Evolutionary conservation across 30 jellyfish, hydroid and myxozoan species (phyloP).

Genomic region (Aurelia coerulea): DNA sequence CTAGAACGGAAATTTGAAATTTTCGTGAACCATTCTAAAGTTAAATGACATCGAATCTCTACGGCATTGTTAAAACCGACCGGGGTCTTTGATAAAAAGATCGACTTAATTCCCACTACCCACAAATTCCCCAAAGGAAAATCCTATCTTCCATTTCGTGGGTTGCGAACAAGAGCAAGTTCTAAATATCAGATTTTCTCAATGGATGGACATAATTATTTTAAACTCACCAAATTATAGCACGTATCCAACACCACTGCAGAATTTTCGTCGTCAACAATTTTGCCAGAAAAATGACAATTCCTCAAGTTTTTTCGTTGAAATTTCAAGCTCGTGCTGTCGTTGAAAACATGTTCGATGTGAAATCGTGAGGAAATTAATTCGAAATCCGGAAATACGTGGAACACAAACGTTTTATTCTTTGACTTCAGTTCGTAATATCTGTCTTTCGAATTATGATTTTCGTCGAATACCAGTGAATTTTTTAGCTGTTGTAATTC

Average conservation of each 20-base stretch:
- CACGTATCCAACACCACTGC: constrained; percentile 82
- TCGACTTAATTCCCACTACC: constrained; percentile 8
- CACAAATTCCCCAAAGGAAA: constrained; percentile 19
- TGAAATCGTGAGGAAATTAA: constrained; percentile 66
- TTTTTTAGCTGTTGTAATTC: background rate
- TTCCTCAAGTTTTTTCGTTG: background rate
- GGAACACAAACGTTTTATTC: constrained; percentile 9
- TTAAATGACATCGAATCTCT: no score
- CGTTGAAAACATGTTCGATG: constrained; percentile 39
- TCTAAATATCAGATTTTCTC: background rate
- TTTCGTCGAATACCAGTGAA: background rate
- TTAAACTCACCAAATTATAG: constrained; percentile 85
- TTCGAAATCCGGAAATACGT: constrained; percentile 19
- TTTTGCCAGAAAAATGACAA: constrained; percentile 72
- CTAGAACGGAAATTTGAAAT: no score
- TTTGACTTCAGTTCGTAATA: constrained; percentile 20
- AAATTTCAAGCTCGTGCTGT: background rate
- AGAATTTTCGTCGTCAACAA: constrained; percentile 54
- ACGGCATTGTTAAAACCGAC: background rate
- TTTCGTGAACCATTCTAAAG: no score
- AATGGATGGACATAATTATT: background rate
- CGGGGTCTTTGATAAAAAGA: constrained; percentile 24
- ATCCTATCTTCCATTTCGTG: constrained; percentile 16
- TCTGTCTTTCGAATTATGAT: constrained; percentile 5
- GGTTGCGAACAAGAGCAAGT: background rate